Evolutionary conservation across 2,113 vertebrate species (phyloP), one percentile per base, ranked within the genome.

Genomic region (Bubo blakistoni): DNA sequence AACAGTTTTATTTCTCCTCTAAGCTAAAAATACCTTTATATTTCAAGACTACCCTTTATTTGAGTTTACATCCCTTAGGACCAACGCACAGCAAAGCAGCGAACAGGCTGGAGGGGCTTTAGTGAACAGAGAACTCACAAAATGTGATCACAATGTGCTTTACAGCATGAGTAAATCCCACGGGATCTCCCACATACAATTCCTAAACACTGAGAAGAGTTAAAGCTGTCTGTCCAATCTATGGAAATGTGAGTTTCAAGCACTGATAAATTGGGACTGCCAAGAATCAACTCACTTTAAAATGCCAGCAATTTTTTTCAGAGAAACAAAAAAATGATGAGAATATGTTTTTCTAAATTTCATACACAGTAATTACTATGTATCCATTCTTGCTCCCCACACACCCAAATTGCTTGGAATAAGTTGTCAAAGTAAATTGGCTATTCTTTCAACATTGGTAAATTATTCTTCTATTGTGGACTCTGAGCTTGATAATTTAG

Each of bases 11-110:
- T 95, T 97, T 97, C 86, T 94, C 84, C 92, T 96, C 86, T 83
- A 93, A 97, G 94, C 95, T 97, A 96, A 96, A 97, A 98, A 96
- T 97, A 95, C 91, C 91, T 96, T 97, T 94, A 71, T 94, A 95
- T 96, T 97, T 93, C 88, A 95, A 96, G 91, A 94, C 92, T 97
- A 94, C 55, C 81, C 88, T 97, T 96, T 97, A 94, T 91, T 91
- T 97, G 94, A 96, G 96, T 93, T 98, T 97, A 94, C 92, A 93
- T 97, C 97, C 96, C 96, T 92, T 80, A 98, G 96, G 97, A 97
- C 85, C 81, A 94, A 80, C 46, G 19, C 74, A 90, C 81, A 96
- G 94, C 77, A 88, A 79, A 96, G 91, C 91, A 96, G 74, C 20
- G 7, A 96, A 96, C 88, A 95, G 95, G 92, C 96, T 97, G 90